A percentile compares a stretch with the other conserved stretches of the same genome.
Evolutionary conservation across 2,113 vertebrate genomes (phyloP).

Genomic region (Chaetodon auriga): DNA sequence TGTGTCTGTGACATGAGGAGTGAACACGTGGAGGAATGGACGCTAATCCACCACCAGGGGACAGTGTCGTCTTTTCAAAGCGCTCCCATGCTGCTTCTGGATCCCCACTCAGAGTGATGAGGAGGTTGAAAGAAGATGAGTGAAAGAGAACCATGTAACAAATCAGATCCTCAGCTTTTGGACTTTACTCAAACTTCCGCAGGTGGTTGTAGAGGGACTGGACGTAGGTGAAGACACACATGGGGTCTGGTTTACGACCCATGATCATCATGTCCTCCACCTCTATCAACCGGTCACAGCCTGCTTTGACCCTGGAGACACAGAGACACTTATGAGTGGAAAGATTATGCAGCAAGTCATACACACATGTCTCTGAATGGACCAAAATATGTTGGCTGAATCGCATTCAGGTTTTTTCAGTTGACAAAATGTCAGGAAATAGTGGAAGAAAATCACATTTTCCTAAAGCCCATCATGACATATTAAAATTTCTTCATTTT

Average conservation of each 20-base stretch:
- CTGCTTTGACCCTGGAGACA: slow-evolving; percentile 89
- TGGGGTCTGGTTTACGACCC: slow-evolving; percentile 97
- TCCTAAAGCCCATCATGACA: background rate
- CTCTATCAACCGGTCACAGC: slow-evolving; percentile 97
- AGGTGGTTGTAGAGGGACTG: slow-evolving; percentile 98
- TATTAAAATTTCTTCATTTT: background rate
- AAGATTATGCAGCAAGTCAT: background rate
- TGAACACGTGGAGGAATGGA: slow-evolving; percentile 5
- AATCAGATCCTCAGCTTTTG: fast-evolving
- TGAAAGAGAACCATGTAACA: background rate
- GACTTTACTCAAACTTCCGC: slow-evolving; percentile 91
- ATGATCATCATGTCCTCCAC: slow-evolving; percentile 99
- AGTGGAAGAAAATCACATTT: too few relatives aligned
- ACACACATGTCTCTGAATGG: background rate
- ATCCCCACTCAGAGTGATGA: background rate
- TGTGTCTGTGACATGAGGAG: slow-evolving; percentile 18
- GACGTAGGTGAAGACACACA: slow-evolving; percentile 99
- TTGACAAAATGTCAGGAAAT: background rate
- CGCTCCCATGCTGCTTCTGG: background rate
- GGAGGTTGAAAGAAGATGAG: background rate
- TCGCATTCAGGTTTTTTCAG: background rate
- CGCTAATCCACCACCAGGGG: slow-evolving; percentile 60
- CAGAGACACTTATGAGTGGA: background rate
- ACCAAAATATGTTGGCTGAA: background rate
- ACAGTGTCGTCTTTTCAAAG: slow-evolving; percentile 48